A percentile compares a stretch with the other conserved stretches of the same genome.
phyloP scores from a whole-genome alignment of 1,140 invertebrate species.

The Neodiprion pinetum region DNA sequence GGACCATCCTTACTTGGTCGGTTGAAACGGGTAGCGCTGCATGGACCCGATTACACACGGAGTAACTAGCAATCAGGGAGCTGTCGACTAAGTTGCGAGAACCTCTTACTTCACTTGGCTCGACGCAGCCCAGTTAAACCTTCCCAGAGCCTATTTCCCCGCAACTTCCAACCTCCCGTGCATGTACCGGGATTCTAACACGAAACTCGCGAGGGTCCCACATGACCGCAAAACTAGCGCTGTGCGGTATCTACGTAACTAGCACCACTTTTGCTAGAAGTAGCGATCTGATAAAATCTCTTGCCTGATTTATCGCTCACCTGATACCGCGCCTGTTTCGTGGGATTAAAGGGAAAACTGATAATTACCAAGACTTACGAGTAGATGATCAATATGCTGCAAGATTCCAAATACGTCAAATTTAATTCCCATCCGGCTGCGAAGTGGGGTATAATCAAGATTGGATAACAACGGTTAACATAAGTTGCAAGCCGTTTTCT shows the following conservation, averaged over 20 bases:
- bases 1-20: background rate
- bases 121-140: background rate
- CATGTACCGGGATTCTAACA: too few species aligned
- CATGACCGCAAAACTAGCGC: background rate
- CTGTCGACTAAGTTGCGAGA: conserved; percentile 5
- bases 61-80: conserved; percentile 7
- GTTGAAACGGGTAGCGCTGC: background rate
- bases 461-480: too few species aligned
- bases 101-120: background rate
- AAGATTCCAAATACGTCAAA: too few species aligned
- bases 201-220: background rate
- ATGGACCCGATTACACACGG: background rate
- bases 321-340: background rate
- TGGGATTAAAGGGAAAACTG: background rate
- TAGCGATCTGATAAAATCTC: background rate
- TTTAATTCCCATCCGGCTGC: too few species aligned
- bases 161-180: too few species aligned
- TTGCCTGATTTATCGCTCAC: background rate
- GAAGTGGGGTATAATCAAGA: too few species aligned
- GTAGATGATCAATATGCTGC: too few species aligned
- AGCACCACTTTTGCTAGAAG: background rate
- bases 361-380: too few species aligned
- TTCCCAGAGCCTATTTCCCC: background rate
- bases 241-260: too few species aligned
- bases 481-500: too few species aligned